Base-by-base conservation (phyloP, 2,888 invertebrate species). In the Cryptocephalus primarius region DNA sequence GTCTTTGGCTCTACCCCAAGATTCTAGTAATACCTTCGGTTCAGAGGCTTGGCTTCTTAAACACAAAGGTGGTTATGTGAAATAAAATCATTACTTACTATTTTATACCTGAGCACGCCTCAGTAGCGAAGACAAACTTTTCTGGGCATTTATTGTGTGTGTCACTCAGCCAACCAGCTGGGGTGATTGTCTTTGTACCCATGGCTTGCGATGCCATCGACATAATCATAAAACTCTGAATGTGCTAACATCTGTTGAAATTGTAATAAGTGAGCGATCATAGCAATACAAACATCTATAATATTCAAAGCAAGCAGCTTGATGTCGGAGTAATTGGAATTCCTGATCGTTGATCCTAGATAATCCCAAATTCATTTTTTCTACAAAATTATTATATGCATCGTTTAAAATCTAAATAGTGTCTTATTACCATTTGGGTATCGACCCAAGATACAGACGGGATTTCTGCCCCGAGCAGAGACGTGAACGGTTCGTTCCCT, bases 121-220 rank as follows among this genome's bases (percentile, higher is more conserved):
- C 94, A 0, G 91, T 90, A 32, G 82, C 48, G 40, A 63, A 49
- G 46, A 64, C 51, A 47, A 63, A 59, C 53, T 62, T 65, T 32
- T 62, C 58, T 1, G 65, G 63, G 51, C 57, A 60, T 14, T 48
- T 48, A 6, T 62, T 39, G 32, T 65, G 62, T 10, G 85, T 75
- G 33, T 61, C 52, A n/a, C 77, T 75, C 10, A 91, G 71, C 32
- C 81, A 68, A 8, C 56, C 55, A 0, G 80, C 64, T 0, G 82
- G 75, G 33, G 79, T 63, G 32, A 80, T 66, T 62, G 68, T 91
- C 85, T 48, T 74, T 74, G 65, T 94, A 94, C 83, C 89, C 93
- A 67, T 94, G 93, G 4, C 90, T 71, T 0, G 82, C 86, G 39
- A 88, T 74, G 1, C 90, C 92, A 58, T 83, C 79, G 0, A 89